Percentiles rank a stretch among this genome's conserved stretches.
Conservation (phyloP, 2,113 vertebrate genomes). For the Mobula birostris region DNA sequence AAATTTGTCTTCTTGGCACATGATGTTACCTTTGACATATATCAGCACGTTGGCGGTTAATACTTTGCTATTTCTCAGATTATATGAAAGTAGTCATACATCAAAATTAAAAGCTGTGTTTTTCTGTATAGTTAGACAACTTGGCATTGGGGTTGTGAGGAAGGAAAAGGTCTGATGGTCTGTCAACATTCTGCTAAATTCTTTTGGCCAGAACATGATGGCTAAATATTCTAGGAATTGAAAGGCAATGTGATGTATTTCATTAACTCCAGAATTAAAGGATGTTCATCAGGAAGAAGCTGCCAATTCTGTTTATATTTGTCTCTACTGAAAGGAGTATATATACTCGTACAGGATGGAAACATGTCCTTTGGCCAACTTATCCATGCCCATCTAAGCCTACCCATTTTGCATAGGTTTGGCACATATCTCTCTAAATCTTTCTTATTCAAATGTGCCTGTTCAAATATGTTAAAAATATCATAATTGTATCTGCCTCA, state of each 20-base stretch:
- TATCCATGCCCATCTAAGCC: too few species aligned
- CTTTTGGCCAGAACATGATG: too few species aligned
- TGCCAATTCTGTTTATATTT: background rate
- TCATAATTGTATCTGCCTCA: too few species aligned
- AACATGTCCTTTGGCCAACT: too few species aligned
- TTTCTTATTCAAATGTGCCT: too few species aligned
- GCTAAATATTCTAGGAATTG: too few species aligned
- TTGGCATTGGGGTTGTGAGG: background rate
- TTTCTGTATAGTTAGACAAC: background rate
- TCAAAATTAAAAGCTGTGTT: background rate
- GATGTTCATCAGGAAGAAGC: background rate
- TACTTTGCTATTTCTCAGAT: background rate
- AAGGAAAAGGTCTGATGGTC: background rate
- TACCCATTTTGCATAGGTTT: too few species aligned
- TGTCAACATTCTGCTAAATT: background rate
- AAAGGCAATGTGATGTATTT: too few species aligned
- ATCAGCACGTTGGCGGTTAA: background rate
- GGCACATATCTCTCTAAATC: too few species aligned
- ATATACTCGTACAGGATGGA: too few species aligned
- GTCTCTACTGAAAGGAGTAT: background rate
- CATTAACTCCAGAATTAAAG: background rate
- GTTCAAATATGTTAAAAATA: too few species aligned
- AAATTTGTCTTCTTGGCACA: background rate
- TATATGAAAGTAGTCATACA: background rate
- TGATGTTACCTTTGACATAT: background rate